Conservation (phyloP, 2,113 vertebrate genomes). For the Pygoscelis adeliae region DNA sequence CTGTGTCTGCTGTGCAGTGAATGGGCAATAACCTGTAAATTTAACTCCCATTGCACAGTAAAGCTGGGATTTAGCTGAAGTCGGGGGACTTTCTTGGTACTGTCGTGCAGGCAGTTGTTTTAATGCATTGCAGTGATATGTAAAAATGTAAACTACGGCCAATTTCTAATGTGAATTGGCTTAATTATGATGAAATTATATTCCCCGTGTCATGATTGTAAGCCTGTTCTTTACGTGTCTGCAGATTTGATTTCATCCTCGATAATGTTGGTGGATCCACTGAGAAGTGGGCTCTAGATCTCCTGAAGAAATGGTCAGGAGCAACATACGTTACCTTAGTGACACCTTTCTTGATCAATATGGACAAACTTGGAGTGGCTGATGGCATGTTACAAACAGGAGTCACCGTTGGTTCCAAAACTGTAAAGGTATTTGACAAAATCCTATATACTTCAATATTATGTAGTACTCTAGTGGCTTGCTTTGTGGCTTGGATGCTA, state of each 20-base stretch:
- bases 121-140: not conserved
- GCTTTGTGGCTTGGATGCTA: not conserved
- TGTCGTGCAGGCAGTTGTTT: not conserved
- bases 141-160: not conserved
- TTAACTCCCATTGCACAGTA: not conserved
- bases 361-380: constrained; percentile 88
- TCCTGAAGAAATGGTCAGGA: constrained; percentile 92
- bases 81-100: not conserved
- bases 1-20: not conserved
- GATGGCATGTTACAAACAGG: constrained; percentile 92
- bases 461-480: not conserved
- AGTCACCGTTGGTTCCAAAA: constrained; percentile 84
- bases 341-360: constrained; percentile 92
- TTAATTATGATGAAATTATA: not conserved
- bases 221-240: not conserved
- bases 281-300: constrained; percentile 85
- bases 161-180: not conserved
- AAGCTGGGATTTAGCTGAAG: not conserved
- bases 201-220: not conserved
- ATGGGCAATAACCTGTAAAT: not conserved
- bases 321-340: constrained; percentile 92
- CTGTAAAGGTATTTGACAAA: constrained; percentile 82
- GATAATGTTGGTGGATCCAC: constrained; percentile 92
- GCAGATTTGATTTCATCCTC: constrained; percentile 89
- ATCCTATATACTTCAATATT: not conserved